A percentile compares a stretch with the other conserved stretches of the same genome.
These are phyloP conservation scores for Cantharis flavilabris DNA, from an alignment of 2,888 invertebrate genomes.

Conservation along the genomic window DNA sequence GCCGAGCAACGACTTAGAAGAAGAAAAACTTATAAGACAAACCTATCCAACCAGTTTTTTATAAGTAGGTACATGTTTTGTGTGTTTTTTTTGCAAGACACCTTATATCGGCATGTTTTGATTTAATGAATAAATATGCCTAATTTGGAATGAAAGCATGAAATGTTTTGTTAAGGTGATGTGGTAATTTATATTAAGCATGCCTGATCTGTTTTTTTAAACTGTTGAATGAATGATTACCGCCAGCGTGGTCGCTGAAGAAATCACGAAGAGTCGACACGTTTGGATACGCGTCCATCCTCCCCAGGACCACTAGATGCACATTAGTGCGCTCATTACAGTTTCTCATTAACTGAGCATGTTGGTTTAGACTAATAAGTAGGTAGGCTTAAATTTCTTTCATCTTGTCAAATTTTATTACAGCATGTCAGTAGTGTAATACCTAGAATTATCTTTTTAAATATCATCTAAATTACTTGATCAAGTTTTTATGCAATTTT, in stretches of 20 bases:
- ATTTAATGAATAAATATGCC: not conserved
- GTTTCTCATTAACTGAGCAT: slow-evolving; percentile 30
- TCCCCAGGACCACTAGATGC: slow-evolving; percentile 20
- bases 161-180: not conserved
- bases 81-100: no score
- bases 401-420: slow-evolving; percentile 31
- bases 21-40: no score
- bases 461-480: not conserved
- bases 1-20: no score
- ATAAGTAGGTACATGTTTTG: no score
- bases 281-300: slow-evolving; percentile 32
- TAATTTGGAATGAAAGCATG: slow-evolving; percentile 1
- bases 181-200: slow-evolving; percentile 2
- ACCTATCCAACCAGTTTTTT: no score
- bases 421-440: slow-evolving; percentile 3
- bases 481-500: not conserved
- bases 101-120: no score
- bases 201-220: not conserved
- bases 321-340: slow-evolving; percentile 34
- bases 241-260: slow-evolving; percentile 33
- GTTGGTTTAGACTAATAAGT: slow-evolving; percentile 36
- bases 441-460: not conserved
- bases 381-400: slow-evolving; percentile 29
- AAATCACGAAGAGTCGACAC: slow-evolving; percentile 35
- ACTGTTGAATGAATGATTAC: slow-evolving; percentile 34